Evolutionary conservation across 2,797 vertebrate species (phyloP).

Genomic region (Acanthopagrus latus): DNA sequence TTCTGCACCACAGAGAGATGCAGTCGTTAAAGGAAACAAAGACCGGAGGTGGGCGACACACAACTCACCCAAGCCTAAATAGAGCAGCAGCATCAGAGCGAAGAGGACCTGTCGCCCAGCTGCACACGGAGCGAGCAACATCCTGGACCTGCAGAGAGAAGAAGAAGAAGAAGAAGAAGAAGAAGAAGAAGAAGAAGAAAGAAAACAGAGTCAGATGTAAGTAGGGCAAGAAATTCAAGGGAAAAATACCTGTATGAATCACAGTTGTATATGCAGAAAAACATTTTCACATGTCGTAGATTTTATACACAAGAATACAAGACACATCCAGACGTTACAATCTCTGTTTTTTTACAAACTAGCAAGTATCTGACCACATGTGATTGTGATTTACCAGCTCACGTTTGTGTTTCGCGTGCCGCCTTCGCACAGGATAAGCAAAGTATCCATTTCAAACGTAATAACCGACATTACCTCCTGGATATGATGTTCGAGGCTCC

Average conservation of each 20-base stretch:
- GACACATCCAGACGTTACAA: neutral
- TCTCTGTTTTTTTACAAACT: neutral
- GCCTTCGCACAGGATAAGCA: no score
- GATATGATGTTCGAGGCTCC: no score
- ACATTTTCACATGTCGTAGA: neutral
- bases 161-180: constrained; percentile 14
- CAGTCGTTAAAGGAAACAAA: constrained; percentile 9
- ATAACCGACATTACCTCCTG: no score
- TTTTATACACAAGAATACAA: neutral
- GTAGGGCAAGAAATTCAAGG: neutral
- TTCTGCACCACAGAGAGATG: constrained; percentile 16
- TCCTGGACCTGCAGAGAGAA: constrained; percentile 71
- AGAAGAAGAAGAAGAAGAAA: neutral
- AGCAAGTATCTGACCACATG: neutral
- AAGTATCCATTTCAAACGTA: no score
- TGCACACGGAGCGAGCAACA: constrained; percentile 61
- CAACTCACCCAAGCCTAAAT: constrained; percentile 74
- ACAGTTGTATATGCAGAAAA: neutral
- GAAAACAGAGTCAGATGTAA: neutral
- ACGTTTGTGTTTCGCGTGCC: no score
- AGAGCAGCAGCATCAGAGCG: constrained; percentile 68
- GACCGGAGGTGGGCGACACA: constrained; percentile 17
- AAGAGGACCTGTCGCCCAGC: constrained; percentile 59
- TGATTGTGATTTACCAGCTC: no score
- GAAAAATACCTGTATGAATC: neutral